phyloP scores from a whole-genome alignment of 2,888 invertebrate genomes.

The Choristoneura rosaceana region DNA sequence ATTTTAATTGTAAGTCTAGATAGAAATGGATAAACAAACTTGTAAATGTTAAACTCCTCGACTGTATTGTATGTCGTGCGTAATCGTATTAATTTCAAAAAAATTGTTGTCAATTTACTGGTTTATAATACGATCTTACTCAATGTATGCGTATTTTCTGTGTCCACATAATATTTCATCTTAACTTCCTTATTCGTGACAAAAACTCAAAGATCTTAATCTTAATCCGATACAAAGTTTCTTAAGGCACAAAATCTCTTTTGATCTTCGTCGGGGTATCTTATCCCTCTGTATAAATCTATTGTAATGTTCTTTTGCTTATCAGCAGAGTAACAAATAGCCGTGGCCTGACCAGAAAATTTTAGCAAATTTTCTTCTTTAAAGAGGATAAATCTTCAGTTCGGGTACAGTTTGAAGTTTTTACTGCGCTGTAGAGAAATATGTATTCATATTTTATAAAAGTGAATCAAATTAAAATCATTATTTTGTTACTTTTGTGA shows the following conservation, averaged over 20 bases:
- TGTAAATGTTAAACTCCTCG: too few species aligned
- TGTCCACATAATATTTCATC: not conserved
- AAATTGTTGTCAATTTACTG: too few species aligned
- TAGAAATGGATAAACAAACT: too few species aligned
- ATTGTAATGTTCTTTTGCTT: constrained; percentile 40
- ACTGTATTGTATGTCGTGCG: too few species aligned
- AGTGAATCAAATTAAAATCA: not conserved
- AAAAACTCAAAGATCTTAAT: constrained; percentile 25
- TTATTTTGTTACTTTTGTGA: not conserved
- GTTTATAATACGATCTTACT: not conserved
- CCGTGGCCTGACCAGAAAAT: constrained; percentile 23
- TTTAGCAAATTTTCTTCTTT: constrained; percentile 19
- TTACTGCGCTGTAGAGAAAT: not conserved
- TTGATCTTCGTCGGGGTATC: constrained; percentile 32
- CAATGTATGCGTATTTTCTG: not conserved
- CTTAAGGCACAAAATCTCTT: constrained; percentile 31
- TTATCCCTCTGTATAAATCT: constrained; percentile 33
- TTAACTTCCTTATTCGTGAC: constrained; percentile 13
- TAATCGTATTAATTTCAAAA: too few species aligned
- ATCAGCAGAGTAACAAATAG: constrained; percentile 29
- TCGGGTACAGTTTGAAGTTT: constrained; percentile 4
- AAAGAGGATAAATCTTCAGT: not conserved
- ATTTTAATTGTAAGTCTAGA: too few species aligned
- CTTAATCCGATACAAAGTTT: constrained; percentile 40
- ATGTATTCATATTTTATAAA: not conserved